phyloP scores from a whole-genome alignment of 2,797 vertebrate genomes.

The Pangasius sanitwongsei region DNA sequence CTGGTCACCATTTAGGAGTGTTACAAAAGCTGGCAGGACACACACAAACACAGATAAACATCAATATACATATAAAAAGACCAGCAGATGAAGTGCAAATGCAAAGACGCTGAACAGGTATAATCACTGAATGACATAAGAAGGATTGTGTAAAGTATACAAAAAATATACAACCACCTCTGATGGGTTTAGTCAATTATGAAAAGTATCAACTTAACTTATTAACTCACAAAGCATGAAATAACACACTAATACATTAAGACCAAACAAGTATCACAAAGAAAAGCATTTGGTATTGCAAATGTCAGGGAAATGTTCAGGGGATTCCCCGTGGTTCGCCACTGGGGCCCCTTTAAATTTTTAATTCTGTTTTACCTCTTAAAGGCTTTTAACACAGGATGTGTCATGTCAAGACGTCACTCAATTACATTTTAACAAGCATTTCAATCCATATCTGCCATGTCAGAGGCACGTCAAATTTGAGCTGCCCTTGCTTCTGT shows the following conservation, averaged over 20 bases:
- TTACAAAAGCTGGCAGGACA: slow-evolving; percentile 90
- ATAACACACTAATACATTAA: slow-evolving; percentile 21
- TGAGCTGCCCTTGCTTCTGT: not conserved
- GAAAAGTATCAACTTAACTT: slow-evolving; percentile 32
- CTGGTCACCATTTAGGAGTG: slow-evolving; percentile 94
- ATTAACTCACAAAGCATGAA: slow-evolving; percentile 32
- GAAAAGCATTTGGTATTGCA: slow-evolving; percentile 18
- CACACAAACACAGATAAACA: slow-evolving; percentile 61
- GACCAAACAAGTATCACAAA: slow-evolving; percentile 13
- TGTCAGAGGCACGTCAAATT: not conserved
- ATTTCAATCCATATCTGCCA: not conserved
- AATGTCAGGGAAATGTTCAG: slow-evolving; percentile 4
- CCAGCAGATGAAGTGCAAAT: slow-evolving; percentile 34
- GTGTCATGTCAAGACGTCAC: not conserved
- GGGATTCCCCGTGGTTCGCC: slow-evolving; percentile 16
- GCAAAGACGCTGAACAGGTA: slow-evolving; percentile 29
- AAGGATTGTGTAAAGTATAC: not conserved
- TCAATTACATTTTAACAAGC: not conserved
- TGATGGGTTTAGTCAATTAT: slow-evolving; percentile 6
- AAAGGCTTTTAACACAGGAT: not conserved
- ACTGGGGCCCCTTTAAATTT: slow-evolving; percentile 39
- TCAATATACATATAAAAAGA: slow-evolving; percentile 50
- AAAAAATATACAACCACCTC: slow-evolving; percentile 21
- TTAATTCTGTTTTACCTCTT: slow-evolving; percentile 24
- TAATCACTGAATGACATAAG: slow-evolving; percentile 3